Evolutionary conservation across 2,888 invertebrate genomes (phyloP), one percentile per base, ranked within the genome.

Genomic region (Brenthis ino): DNA sequence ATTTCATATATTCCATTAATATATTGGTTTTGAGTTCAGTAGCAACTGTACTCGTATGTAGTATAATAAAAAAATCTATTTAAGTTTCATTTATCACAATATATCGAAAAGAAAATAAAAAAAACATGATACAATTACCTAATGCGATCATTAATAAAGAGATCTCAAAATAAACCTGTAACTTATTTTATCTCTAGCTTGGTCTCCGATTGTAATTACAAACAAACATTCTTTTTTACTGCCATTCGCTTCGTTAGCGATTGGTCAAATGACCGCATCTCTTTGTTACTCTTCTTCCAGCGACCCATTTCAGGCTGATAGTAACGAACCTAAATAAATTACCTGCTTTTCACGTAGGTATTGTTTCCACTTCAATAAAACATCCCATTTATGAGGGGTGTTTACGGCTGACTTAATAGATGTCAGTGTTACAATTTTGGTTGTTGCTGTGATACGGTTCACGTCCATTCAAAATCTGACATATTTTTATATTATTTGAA

Each of bases 261-360:
- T 65, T 64, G 72, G 65, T 68, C 72, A 72, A 73, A 69, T 77
- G 77, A 76, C 78, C 77, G 76, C 72, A 63, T 73, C 75, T 75
- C 74, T 75, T 83, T 82, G 79, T 83, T 80, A 77, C 76, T 77
- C 73, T 72, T 74, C 79, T 74, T 79, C 77, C 78, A 75, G 72
- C 77, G 75, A 79, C 76, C 72, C 76, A 76, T 79, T 76, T 65
- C 75, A 73, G 76, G 76, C 77, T 76, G 74, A 80, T 79, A 75
- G 74, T 73, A 78, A 75, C 79, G 75, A 73, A 79, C 80, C 82
- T 80, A 80, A 80, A 80, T 82, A 82, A 83, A 84, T 79, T 75
- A 77, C 75, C 64, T 70, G 58, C 67, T 72, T 67, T 69, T 70
- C 71, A 64, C 43, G 69, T 53, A 64, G 33, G 69, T 48, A 64